phyloP scores from a whole-genome alignment of 2,113 vertebrate genomes.

The Oryzias javanicus region DNA sequence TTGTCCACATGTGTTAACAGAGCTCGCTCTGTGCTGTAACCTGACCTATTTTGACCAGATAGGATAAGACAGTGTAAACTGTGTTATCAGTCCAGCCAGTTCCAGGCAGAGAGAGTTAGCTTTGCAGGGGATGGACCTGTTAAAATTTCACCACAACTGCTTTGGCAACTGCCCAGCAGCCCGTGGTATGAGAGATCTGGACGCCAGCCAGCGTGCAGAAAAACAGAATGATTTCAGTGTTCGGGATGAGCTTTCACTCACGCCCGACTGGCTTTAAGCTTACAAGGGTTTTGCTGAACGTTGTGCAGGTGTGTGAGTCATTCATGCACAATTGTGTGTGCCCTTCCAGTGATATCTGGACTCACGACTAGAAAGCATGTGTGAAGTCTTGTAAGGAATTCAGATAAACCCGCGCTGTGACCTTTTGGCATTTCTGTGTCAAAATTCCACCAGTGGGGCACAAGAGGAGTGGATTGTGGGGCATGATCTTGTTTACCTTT shows the following conservation, averaged over 20 bases:
- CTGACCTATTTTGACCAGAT: slow-evolving; percentile 68
- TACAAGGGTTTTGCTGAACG: not conserved
- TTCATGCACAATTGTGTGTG: not conserved
- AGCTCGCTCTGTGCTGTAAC: slow-evolving; percentile 61
- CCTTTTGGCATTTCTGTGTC: slow-evolving; percentile 61
- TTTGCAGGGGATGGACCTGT: slow-evolving; percentile 71
- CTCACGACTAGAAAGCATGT: slow-evolving; percentile 40
- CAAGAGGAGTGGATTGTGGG: slow-evolving; percentile 60
- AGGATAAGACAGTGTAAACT: slow-evolving; percentile 71
- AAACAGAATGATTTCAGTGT: slow-evolving; percentile 20
- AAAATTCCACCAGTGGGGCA: slow-evolving; percentile 52
- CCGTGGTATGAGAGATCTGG: slow-evolving; percentile 55
- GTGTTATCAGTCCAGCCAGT: slow-evolving; percentile 67
- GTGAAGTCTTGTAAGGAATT: slow-evolving; percentile 43
- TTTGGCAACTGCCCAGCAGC: slow-evolving; percentile 40
- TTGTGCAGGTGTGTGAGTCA: slow-evolving; percentile 8
- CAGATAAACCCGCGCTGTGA: slow-evolving; percentile 41
- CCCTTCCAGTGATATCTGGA: slow-evolving; percentile 12
- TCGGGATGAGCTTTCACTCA: slow-evolving; percentile 37
- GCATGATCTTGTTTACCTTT: slow-evolving; percentile 63
- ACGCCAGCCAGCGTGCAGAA: slow-evolving; percentile 22
- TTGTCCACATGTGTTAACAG: slow-evolving; percentile 55
- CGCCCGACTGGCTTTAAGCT: slow-evolving; percentile 14
- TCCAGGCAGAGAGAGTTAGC: slow-evolving; percentile 51
- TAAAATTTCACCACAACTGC: slow-evolving; percentile 72